Conservation (phyloP, 2,113 vertebrate genomes). For the Aptenodytes forsteri region DNA sequence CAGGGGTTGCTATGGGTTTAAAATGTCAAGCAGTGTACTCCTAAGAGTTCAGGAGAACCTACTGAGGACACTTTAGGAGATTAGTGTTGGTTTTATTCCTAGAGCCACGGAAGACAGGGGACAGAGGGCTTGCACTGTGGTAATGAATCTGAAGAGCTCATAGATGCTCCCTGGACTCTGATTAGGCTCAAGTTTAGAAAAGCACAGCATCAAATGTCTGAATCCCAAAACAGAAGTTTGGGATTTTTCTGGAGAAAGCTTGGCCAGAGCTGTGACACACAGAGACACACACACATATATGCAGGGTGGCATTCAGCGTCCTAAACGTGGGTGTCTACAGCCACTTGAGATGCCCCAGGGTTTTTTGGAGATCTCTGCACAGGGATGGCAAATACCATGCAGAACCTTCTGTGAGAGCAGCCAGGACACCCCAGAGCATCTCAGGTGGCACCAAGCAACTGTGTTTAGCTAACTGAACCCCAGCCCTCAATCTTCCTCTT, state of each 20-base stretch:
- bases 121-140: not conserved
- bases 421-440: not conserved
- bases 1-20: not conserved
- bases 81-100: not conserved
- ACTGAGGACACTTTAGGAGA: not conserved
- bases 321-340: not conserved
- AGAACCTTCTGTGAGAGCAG: not conserved
- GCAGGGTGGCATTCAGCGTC: not conserved
- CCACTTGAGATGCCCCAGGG: not conserved
- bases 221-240: not conserved
- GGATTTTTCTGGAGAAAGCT: not conserved
- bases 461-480: not conserved
- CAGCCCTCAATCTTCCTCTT: not conserved
- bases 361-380: not conserved
- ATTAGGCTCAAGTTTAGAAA: not conserved
- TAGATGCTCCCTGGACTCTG: not conserved
- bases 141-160: not conserved
- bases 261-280: not conserved
- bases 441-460: not conserved
- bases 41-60: not conserved
- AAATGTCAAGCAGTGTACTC: not conserved
- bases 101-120: not conserved
- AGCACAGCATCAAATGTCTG: not conserved
- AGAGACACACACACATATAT: not conserved
- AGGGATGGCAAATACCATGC: not conserved